Evolutionary conservation across 2,113 vertebrate genomes (phyloP).

Genomic region (Prolemur simus): DNA sequence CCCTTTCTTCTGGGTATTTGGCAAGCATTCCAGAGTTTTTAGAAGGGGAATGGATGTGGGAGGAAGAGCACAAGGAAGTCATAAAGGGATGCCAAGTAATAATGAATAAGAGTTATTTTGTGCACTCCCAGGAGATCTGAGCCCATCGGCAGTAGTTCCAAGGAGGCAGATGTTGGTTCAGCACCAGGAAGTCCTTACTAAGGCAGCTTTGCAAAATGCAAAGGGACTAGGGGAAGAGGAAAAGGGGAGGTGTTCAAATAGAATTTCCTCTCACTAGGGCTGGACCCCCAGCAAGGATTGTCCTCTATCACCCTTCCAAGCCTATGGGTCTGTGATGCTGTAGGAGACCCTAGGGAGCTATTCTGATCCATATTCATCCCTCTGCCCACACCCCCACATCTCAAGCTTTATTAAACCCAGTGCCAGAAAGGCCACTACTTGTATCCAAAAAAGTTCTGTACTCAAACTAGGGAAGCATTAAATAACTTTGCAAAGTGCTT

Average conservation of each 20-base stretch:
- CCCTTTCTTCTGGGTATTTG: constrained; percentile 57
- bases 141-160: neutral
- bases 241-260: neutral
- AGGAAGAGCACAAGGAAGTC: constrained; percentile 63
- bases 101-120: constrained; percentile 71
- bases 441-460: neutral
- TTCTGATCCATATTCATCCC: neutral
- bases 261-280: neutral
- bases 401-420: neutral
- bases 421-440: neutral
- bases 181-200: constrained; percentile 56
- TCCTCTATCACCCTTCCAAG: neutral
- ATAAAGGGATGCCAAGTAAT: constrained; percentile 68
- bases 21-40: constrained; percentile 64
- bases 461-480: neutral
- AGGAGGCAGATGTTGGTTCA: constrained; percentile 54
- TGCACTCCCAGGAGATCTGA: constrained; percentile 53
- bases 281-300: neutral
- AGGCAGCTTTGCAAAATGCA: constrained; percentile 36
- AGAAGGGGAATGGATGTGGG: constrained; percentile 12
- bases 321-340: neutral
- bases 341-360: neutral
- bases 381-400: neutral
- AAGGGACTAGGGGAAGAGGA: neutral
- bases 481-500: neutral